These are phyloP conservation scores for Electrophaes corylata DNA, from an alignment of 2,888 invertebrate species.

Conservation along the genomic window DNA sequence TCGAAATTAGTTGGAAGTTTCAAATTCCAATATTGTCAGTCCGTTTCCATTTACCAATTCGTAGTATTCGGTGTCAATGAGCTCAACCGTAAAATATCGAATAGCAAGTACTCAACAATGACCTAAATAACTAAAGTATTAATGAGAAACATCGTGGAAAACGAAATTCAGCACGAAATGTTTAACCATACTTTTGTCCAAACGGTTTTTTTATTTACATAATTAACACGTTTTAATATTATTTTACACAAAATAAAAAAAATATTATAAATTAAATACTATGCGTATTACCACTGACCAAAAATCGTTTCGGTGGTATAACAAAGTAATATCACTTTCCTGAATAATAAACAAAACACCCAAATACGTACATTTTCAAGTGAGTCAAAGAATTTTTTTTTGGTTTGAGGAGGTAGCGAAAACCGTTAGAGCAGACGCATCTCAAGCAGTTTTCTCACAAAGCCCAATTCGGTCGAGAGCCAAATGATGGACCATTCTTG, in stretches of 20 bases:
- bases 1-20: neutral
- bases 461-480: constrained; percentile 43
- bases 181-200: too few relatives aligned
- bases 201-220: too few relatives aligned
- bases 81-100: neutral
- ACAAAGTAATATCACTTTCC: neutral
- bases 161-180: too few relatives aligned
- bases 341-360: constrained; percentile 3
- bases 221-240: too few relatives aligned
- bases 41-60: neutral
- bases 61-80: neutral
- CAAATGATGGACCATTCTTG: constrained; percentile 58
- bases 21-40: constrained; percentile 4
- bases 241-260: too few relatives aligned
- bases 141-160: neutral
- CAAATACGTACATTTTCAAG: constrained; percentile 8
- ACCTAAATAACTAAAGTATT: neutral
- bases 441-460: constrained; percentile 30
- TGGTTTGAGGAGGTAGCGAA: constrained; percentile 14
- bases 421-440: constrained; percentile 22
- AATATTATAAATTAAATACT: too few relatives aligned
- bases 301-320: too few relatives aligned
- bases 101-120: neutral
- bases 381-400: constrained; percentile 23
- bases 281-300: too few relatives aligned